phyloP scores from a whole-genome alignment of 2,113 vertebrate genomes.

The Cyphomyrus plagiostoma region DNA sequence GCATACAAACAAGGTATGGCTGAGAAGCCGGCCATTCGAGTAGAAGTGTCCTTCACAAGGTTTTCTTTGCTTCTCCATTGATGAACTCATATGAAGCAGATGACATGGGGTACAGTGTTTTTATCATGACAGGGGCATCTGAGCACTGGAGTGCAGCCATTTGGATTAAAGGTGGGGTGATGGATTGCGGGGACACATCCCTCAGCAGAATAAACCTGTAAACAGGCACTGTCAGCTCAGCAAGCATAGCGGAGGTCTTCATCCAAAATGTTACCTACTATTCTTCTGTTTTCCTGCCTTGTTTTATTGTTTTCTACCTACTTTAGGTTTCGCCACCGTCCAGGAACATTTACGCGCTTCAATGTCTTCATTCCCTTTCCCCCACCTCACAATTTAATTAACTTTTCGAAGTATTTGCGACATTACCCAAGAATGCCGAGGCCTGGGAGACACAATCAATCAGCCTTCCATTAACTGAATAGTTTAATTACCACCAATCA shows the following conservation, averaged over 20 bases:
- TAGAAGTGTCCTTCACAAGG: neutral
- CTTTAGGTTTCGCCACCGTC: neutral
- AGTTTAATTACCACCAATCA: constrained; percentile 50
- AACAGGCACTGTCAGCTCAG: neutral
- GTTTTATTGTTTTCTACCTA: neutral
- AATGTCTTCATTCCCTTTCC: neutral
- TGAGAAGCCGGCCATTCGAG: neutral
- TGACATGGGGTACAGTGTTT: neutral
- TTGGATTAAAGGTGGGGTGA: neutral
- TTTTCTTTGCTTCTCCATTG: neutral
- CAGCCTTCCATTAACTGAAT: constrained; percentile 49
- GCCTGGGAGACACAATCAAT: constrained; percentile 48
- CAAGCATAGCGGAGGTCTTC: neutral
- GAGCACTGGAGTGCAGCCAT: neutral
- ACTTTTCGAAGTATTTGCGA: constrained; percentile 28
- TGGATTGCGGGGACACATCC: neutral
- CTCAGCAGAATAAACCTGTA: neutral
- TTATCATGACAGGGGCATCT: neutral
- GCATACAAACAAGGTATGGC: neutral
- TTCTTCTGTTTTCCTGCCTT: neutral
- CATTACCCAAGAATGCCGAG: constrained; percentile 43
- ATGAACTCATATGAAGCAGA: neutral
- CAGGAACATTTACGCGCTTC: neutral
- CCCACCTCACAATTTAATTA: constrained; percentile 24
- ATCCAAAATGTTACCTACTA: neutral